phyloP scores from a whole-genome alignment of 2,797 vertebrate genomes.

The Orientallactaga sibirica region DNA sequence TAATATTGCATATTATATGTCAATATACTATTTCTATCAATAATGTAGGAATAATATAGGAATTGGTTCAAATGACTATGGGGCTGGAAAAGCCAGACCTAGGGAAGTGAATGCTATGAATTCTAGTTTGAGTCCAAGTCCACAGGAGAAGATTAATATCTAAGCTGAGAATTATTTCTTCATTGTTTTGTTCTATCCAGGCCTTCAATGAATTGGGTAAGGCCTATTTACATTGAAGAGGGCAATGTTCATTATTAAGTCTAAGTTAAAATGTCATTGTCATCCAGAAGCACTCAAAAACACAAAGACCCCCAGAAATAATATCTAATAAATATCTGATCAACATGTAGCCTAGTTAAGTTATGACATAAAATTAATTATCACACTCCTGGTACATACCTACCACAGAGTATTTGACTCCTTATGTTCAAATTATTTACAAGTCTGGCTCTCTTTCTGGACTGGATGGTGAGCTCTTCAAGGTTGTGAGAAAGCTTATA shows the following conservation, averaged over 20 bases:
- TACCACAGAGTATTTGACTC: neutral
- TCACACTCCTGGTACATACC: neutral
- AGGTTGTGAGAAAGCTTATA: neutral
- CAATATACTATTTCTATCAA: neutral
- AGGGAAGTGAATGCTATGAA: neutral
- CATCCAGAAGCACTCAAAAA: neutral
- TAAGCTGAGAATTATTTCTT: neutral
- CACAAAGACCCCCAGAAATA: neutral
- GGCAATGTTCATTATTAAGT: neutral
- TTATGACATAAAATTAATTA: neutral
- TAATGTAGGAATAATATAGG: neutral
- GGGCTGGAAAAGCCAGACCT: conserved; percentile 5
- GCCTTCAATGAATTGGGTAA: neutral
- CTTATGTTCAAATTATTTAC: neutral
- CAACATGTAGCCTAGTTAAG: neutral
- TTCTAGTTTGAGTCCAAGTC: neutral
- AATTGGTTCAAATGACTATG: neutral
- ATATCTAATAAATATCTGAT: neutral
- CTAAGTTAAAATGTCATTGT: neutral
- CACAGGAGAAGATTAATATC: neutral
- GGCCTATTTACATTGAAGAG: neutral
- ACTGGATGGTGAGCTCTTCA: neutral
- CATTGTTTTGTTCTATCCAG: neutral
- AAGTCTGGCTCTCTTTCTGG: neutral
- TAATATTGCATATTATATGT: neutral